phyloP scores from a whole-genome alignment of 2,113 vertebrate genomes.

The Lepus americanus region DNA sequence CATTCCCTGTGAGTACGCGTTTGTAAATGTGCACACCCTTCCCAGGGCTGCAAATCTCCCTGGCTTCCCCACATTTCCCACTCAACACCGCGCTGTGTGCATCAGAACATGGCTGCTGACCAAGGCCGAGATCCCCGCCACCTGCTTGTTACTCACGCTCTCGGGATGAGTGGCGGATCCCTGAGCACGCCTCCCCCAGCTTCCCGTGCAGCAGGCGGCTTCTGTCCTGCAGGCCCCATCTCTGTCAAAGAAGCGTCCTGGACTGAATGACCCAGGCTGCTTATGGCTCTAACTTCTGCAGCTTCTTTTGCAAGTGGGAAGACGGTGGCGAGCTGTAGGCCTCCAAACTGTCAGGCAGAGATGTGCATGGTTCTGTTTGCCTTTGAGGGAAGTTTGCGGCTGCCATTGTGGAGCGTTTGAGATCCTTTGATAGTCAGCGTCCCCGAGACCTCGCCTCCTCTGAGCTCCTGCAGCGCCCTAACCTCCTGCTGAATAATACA shows the following conservation, averaged over 20 bases:
- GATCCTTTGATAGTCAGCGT: conserved; percentile 70
- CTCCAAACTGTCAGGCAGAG: conserved; percentile 58
- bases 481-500: conserved; percentile 74
- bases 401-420: conserved; percentile 33
- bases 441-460: conserved; percentile 58
- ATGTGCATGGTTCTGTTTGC: conserved; percentile 63
- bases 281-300: not conserved
- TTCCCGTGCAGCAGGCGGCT: not conserved
- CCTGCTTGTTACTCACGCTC: not conserved
- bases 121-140: not conserved
- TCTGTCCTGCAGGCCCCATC: not conserved
- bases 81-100: accelerated
- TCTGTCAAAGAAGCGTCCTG: not conserved
- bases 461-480: conserved; percentile 2
- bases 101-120: not conserved
- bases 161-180: not conserved
- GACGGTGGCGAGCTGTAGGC: not conserved
- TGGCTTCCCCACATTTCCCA: not conserved
- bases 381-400: conserved; percentile 71
- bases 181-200: not conserved
- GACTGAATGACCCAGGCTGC: not conserved
- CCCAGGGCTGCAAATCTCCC: not conserved
- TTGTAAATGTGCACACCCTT: conserved; percentile 2
- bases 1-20: not conserved
- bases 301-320: not conserved